These are phyloP conservation scores for Poecile montanus DNA, from an alignment of 2,797 vertebrate species.

Conservation along the genomic window DNA sequence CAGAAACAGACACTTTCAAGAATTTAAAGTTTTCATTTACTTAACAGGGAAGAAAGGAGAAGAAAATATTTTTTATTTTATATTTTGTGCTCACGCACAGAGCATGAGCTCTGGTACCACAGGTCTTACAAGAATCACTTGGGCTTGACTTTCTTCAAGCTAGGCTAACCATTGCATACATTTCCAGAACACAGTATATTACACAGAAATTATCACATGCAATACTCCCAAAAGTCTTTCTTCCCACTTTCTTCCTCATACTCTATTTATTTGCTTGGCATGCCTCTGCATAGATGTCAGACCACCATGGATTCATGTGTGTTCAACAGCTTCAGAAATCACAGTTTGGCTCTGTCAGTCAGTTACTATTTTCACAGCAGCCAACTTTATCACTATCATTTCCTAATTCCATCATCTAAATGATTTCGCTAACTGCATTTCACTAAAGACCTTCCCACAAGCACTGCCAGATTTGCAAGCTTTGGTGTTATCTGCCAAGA, in stretches of 20 bases:
- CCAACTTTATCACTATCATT: constrained; percentile 30
- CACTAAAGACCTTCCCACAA: constrained; percentile 39
- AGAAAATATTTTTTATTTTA: not conserved
- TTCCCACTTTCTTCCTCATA: not conserved
- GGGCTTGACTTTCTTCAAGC: not conserved
- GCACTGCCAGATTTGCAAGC: constrained; percentile 18
- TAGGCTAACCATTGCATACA: not conserved
- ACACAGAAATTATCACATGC: not conserved
- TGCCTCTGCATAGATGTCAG: not conserved
- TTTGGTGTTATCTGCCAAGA: constrained; percentile 22
- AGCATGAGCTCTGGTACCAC: not conserved
- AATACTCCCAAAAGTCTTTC: not conserved
- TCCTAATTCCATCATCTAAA: constrained; percentile 42
- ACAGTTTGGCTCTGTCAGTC: not conserved
- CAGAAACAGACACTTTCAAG: not conserved
- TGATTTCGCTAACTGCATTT: not conserved
- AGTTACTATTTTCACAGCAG: constrained; percentile 28
- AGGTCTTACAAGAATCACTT: not conserved
- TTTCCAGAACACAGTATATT: not conserved
- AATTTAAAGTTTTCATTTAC: not conserved
- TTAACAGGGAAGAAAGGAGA: not conserved
- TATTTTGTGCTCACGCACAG: not conserved
- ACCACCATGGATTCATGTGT: not conserved
- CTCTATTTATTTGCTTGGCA: not conserved
- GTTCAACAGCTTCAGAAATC: not conserved